phyloP scores from a whole-genome alignment of 1,140 invertebrate species.

The Leptinotarsa undecemlineata region DNA sequence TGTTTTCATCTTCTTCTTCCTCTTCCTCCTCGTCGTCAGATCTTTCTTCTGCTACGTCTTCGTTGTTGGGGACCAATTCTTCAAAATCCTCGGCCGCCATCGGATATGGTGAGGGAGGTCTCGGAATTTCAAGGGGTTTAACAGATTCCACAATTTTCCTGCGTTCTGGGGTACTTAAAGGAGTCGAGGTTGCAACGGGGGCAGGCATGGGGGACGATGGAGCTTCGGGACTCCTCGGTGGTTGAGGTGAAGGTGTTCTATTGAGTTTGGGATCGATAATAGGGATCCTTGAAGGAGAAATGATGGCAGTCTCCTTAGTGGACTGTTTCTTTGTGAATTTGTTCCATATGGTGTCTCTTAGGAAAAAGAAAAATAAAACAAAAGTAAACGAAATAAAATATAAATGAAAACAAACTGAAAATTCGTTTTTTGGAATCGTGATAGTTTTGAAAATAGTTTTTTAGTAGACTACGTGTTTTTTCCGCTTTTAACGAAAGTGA shows the following conservation, averaged over 20 bases:
- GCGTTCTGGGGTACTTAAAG: slow-evolving; percentile 1
- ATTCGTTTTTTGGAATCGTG: background rate
- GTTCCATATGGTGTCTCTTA: slow-evolving; percentile 43
- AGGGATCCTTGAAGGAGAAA: slow-evolving; percentile 37
- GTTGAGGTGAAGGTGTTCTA: slow-evolving; percentile 26
- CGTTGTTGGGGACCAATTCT: slow-evolving; percentile 47
- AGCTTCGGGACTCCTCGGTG: slow-evolving; percentile 23
- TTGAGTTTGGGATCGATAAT: slow-evolving; percentile 35
- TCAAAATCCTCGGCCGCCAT: slow-evolving; percentile 45
- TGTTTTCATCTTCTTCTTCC: too few relatives aligned
- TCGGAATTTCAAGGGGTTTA: slow-evolving; percentile 43
- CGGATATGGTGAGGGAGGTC: slow-evolving; percentile 50
- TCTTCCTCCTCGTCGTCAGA: slow-evolving; percentile 40
- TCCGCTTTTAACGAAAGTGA: slow-evolving; percentile 13
- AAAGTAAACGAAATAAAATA: slow-evolving; percentile 38
- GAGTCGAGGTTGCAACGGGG: background rate
- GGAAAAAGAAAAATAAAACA: slow-evolving; percentile 38
- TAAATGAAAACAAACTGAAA: slow-evolving; percentile 29
- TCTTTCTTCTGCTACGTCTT: slow-evolving; percentile 46
- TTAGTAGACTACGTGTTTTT: too few relatives aligned
- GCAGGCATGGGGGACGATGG: slow-evolving; percentile 25
- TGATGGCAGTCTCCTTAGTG: slow-evolving; percentile 36
- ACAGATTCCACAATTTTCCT: background rate
- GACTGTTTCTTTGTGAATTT: slow-evolving; percentile 33
- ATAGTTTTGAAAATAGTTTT: too few relatives aligned